Conservation (phyloP, 2,888 invertebrate genomes). For the Xanthia icteritia region DNA sequence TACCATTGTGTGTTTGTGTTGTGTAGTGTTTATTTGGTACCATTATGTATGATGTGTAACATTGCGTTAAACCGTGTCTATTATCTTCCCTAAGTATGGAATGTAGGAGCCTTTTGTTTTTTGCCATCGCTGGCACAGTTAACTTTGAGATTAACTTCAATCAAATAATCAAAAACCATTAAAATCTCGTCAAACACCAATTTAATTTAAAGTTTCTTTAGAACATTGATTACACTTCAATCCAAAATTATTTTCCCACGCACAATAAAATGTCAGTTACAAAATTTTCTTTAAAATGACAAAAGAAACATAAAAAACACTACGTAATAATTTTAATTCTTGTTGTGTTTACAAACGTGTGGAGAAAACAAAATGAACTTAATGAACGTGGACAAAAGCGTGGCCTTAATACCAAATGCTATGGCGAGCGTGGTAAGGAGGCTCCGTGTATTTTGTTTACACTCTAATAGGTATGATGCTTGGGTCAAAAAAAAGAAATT, state of each 20-base stretch:
- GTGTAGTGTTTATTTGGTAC: no score
- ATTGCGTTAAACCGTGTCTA: neutral
- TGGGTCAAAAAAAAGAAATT: no score
- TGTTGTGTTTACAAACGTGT: conserved; percentile 23
- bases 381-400: conserved; percentile 30
- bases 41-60: no score
- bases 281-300: conserved; percentile 1
- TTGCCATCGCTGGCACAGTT: neutral
- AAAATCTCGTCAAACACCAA: conserved; percentile 43
- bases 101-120: neutral
- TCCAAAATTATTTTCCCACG: conserved; percentile 40
- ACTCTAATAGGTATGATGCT: no score
- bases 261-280: conserved; percentile 5
- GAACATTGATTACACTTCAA: conserved; percentile 31
- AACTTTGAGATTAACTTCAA: conserved; percentile 16
- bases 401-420: conserved; percentile 34
- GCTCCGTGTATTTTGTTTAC: neutral
- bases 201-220: conserved; percentile 27
- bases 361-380: conserved; percentile 23
- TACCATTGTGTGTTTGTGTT: no score
- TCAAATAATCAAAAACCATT: conserved; percentile 45
- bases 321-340: conserved; percentile 24
- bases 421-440: conserved; percentile 16
- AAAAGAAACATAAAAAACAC: conserved; percentile 17
- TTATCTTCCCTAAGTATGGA: neutral